Base-by-base conservation (phyloP, 2,888 invertebrate species). In the Gerris lacustris region DNA sequence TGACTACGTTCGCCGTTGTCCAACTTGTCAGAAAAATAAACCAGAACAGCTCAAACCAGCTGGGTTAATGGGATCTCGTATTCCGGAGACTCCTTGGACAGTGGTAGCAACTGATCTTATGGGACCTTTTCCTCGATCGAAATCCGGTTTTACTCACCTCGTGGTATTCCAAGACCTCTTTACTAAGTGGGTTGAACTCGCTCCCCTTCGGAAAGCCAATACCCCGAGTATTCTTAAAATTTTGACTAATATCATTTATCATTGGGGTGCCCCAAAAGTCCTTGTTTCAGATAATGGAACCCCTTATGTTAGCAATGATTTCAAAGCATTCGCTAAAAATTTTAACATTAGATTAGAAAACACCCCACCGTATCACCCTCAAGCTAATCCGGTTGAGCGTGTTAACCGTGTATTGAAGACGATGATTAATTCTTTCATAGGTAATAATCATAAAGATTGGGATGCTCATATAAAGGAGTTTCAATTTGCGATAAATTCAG, bases 301-400 rank as follows among this genome's bases (percentile, higher is more conserved):
- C n/a, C n/a, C n/a, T n/a, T n/a, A n/a, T n/a, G n/a, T n/a, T n/a
- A n/a, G n/a, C n/a, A n/a, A n/a, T n/a, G n/a, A n/a, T n/a, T n/a
- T n/a, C n/a, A n/a, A n/a, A n/a, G n/a, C n/a, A n/a, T n/a, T n/a
- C n/a, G n/a, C n/a, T n/a, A n/a, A n/a, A n/a, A n/a, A n/a, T n/a
- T n/a, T n/a, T n/a, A n/a, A n/a, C n/a, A n/a, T n/a, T n/a, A n/a
- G n/a, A n/a, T n/a, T n/a, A n/a, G n/a, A n/a, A n/a, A n/a, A n/a
- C n/a, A n/a, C n/a, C n/a, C n/a, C n/a, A n/a, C n/a, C n/a, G n/a
- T 76, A 79, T 69, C 44, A 77, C 6, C 75, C 77, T 0, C 79
- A 80, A 55, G 77, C 76, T 5, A 79, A 80, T 70, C 78, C 78
- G 0, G 78, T 77, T 0, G 79, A 80, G 72, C 55, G 79, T 11